Percentiles rank a stretch among this genome's conserved stretches.
phyloP scores from a whole-genome alignment of 2,113 vertebrate species.

The Piprites chloris region DNA sequence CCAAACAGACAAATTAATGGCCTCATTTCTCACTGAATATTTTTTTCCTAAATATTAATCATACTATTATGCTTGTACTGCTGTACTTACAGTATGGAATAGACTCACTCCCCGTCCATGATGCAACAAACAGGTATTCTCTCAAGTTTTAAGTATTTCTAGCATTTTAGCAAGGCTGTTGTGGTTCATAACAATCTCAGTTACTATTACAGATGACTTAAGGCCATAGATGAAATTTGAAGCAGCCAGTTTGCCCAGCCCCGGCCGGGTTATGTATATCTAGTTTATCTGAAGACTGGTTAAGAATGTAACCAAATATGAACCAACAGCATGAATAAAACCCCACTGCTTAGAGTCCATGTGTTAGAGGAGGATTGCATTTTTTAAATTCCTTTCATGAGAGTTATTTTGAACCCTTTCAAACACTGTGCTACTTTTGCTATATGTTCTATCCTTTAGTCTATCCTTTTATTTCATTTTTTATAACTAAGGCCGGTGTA shows the following conservation, averaged over 20 bases:
- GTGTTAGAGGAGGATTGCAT: neutral
- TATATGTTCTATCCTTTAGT: neutral
- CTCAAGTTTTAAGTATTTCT: neutral
- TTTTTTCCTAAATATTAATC: neutral
- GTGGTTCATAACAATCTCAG: neutral
- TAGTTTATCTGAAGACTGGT: neutral
- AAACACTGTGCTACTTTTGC: neutral
- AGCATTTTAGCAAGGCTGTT: neutral
- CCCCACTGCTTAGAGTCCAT: rapidly evolving
- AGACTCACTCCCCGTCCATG: neutral
- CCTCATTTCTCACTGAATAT: neutral
- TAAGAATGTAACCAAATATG: neutral
- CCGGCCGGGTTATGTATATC: neutral
- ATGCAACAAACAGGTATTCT: neutral
- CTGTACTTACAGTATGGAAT: neutral
- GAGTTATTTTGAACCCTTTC: neutral
- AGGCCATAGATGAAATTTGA: neutral
- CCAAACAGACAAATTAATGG: neutral
- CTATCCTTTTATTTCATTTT: neutral
- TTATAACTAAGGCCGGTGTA: neutral
- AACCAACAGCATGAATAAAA: neutral
- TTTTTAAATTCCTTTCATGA: neutral
- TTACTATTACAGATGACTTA: neutral
- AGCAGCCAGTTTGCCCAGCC: neutral
- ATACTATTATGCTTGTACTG: neutral